These are phyloP conservation scores for Aphaenogaster floridana DNA, from an alignment of 1,140 invertebrate species.

Conservation along the genomic window DNA sequence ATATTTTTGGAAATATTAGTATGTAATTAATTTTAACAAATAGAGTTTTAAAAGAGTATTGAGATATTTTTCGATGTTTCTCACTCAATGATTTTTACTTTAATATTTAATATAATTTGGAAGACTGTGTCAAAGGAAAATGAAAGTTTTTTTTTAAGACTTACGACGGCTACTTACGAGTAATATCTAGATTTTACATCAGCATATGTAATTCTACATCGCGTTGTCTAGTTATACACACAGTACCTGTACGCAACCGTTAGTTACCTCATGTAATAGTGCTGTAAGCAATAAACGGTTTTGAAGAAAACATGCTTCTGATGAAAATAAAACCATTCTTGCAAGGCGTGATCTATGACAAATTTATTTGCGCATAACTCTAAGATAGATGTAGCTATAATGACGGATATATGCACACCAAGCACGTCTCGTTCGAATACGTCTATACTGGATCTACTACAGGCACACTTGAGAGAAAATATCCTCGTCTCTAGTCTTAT, in stretches of 20 bases:
- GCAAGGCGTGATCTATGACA: not conserved
- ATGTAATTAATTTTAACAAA: not conserved
- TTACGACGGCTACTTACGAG: not conserved
- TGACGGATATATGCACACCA: not conserved
- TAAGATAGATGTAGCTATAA: not conserved
- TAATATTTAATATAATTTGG: not conserved
- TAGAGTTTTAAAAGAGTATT: not conserved
- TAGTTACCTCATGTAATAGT: slow-evolving; percentile 30
- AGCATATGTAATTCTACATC: not conserved
- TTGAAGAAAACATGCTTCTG: not conserved
- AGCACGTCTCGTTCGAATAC: not conserved
- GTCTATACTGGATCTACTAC: not conserved
- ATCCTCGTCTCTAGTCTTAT: not conserved
- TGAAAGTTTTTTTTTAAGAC: not conserved
- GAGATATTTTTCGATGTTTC: slow-evolving; percentile 4
- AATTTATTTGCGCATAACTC: slow-evolving; percentile 1
- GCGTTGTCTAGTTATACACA: not conserved
- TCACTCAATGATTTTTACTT: not conserved
- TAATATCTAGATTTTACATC: not conserved
- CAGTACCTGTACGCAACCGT: not conserved
- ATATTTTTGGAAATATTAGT: not conserved
- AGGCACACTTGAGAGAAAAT: not conserved
- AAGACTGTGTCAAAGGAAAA: not conserved
- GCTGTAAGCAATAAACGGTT: slow-evolving; percentile 15
- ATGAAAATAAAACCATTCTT: not conserved